Evolutionary conservation across 2,888 invertebrate genomes (phyloP).

Genomic region (Sepioteuthis lessoniana): DNA sequence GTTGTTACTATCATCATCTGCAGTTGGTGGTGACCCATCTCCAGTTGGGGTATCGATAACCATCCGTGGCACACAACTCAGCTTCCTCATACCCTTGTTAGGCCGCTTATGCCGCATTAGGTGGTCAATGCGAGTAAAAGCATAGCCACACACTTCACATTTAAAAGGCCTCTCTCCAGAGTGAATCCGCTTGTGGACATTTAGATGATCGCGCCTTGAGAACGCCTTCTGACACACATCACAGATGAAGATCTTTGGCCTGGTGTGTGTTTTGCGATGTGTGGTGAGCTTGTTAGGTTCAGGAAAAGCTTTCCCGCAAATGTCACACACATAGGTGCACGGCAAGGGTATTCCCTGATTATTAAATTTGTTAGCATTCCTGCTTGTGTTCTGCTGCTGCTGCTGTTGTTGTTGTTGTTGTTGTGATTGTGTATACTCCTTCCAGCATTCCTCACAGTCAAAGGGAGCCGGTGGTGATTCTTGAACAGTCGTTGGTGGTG

Average conservation of each 20-base stretch:
- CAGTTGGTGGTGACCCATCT: not conserved
- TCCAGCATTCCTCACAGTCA: constrained; percentile 38
- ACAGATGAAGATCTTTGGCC: constrained; percentile 14
- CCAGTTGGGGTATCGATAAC: not conserved
- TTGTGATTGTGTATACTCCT: constrained; percentile 35
- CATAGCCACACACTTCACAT: constrained; percentile 39
- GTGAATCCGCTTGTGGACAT: constrained; percentile 26
- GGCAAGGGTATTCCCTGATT: not conserved
- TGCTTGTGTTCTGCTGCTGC: not conserved
- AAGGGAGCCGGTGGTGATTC: not conserved
- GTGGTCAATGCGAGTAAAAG: constrained; percentile 39
- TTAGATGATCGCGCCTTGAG: constrained; percentile 34
- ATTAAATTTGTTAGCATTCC: not conserved
- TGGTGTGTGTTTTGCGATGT: constrained; percentile 12
- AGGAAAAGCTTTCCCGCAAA: constrained; percentile 35
- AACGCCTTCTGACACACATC: constrained; percentile 34
- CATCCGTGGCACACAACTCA: constrained; percentile 41
- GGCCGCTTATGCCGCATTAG: constrained; percentile 36
- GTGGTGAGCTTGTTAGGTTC: not conserved
- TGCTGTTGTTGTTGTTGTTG: not conserved
- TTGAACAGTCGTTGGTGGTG: not conserved
- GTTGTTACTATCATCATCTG: not conserved
- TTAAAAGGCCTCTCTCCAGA: constrained; percentile 25
- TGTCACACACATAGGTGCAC: not conserved
- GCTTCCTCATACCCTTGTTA: constrained; percentile 38